phyloP scores from a whole-genome alignment of 2,888 invertebrate species.

The Pyrrhopygopsis socrates region DNA sequence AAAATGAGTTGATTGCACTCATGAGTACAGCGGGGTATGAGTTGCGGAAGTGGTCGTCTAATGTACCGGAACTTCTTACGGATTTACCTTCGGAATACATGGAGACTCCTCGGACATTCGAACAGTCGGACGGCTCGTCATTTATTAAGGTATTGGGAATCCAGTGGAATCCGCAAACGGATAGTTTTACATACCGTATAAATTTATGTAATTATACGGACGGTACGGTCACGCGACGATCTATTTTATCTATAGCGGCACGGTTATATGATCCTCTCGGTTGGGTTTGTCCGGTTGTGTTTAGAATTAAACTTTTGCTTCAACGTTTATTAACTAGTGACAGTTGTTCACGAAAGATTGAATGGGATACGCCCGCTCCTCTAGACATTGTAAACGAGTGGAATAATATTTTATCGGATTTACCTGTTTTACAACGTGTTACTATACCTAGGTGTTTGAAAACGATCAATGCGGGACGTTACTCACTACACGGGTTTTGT shows the following conservation, averaged over 20 bases:
- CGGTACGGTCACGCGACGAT: neutral
- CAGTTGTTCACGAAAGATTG: neutral
- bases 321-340: neutral
- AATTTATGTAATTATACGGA: neutral
- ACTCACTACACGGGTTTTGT: neutral
- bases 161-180: neutral
- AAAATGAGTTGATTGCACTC: neutral
- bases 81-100: neutral
- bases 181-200: neutral
- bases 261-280: neutral
- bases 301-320: neutral
- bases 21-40: neutral
- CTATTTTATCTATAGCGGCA: neutral
- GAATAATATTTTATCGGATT: neutral
- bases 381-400: neutral
- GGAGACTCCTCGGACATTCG: neutral
- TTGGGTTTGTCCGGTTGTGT: neutral
- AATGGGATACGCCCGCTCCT: neutral
- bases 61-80: neutral
- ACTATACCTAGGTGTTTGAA: neutral
- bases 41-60: neutral
- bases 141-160: neutral
- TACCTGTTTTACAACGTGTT: neutral
- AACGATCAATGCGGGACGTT: neutral
- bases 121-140: neutral